phyloP scores from a whole-genome alignment of 2,888 invertebrate genomes.

The Acanthopleura granulata region DNA sequence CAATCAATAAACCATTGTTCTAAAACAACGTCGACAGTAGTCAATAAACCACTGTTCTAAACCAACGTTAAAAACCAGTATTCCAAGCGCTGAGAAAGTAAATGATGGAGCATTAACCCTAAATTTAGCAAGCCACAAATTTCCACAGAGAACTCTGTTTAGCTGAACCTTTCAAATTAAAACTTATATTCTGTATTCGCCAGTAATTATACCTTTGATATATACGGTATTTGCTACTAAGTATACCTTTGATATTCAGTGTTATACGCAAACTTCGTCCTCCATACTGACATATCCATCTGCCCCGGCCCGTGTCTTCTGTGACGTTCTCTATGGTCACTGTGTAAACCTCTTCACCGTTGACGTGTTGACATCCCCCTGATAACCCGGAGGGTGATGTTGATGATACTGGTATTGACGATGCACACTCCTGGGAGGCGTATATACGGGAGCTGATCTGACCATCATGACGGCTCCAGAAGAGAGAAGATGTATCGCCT shows the following conservation, averaged over 20 bases:
- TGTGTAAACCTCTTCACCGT: slow-evolving; percentile 7
- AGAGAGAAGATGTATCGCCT: not conserved
- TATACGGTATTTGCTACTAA: too few species aligned
- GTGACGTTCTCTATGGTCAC: slow-evolving; percentile 5
- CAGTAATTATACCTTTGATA: not conserved
- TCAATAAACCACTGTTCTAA: too few species aligned
- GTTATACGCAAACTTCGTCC: not conserved
- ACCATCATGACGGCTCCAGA: not conserved
- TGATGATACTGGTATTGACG: not conserved
- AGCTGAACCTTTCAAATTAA: too few species aligned
- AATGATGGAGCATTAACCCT: too few species aligned
- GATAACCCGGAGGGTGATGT: not conserved
- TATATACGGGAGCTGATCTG: not conserved
- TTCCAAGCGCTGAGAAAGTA: too few species aligned
- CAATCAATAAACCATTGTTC: too few species aligned
- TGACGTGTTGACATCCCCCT: not conserved
- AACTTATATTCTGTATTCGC: too few species aligned
- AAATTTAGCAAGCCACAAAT: too few species aligned
- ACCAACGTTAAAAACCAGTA: too few species aligned
- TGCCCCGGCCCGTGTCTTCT: not conserved
- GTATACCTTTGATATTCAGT: slow-evolving; percentile 1
- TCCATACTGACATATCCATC: not conserved
- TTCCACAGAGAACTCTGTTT: too few species aligned
- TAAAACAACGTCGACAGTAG: too few species aligned
- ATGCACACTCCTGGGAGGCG: not conserved